These are phyloP conservation scores for Melanargia galathea DNA, from an alignment of 2,888 invertebrate genomes.

Conservation along the genomic window DNA sequence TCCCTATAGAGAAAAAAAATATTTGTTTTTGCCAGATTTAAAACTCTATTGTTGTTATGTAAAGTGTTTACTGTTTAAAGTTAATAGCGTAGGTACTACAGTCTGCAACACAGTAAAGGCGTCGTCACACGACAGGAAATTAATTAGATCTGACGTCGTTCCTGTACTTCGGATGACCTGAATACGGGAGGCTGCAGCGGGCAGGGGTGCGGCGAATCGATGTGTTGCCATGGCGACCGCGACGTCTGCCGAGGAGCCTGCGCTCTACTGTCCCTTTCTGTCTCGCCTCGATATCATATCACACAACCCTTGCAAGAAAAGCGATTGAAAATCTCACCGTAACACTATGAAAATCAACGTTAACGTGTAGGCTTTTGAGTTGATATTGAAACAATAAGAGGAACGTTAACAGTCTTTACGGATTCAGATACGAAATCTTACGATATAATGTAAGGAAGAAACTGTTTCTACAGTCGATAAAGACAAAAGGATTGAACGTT, in stretches of 20 bases:
- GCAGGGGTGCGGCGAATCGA: constrained; percentile 72
- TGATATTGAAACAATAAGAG: constrained; percentile 33
- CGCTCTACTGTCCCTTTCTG: constrained; percentile 81
- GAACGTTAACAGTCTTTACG: constrained; percentile 44
- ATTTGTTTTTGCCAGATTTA: not conserved
- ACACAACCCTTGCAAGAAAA: constrained; percentile 53
- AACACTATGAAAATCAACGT: constrained; percentile 25
- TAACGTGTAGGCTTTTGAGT: constrained; percentile 34
- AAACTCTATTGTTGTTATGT: not conserved
- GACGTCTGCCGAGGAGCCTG: constrained; percentile 82
- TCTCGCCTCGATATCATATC: constrained; percentile 82
- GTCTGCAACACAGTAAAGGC: not conserved
- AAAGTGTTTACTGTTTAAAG: constrained; percentile 6
- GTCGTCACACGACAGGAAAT: constrained; percentile 30
- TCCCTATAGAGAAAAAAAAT: no score
- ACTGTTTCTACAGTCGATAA: constrained; percentile 64
- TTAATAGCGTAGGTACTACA: not conserved
- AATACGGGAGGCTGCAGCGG: constrained; percentile 70
- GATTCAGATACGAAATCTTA: constrained; percentile 53
- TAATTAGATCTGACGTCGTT: constrained; percentile 45
- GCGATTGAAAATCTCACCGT: constrained; percentile 41
- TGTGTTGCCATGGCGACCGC: constrained; percentile 78
- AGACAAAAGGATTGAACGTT: constrained; percentile 60
- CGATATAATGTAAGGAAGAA: constrained; percentile 77
- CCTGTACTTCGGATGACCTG: constrained; percentile 72